A percentile compares a stretch with the other conserved stretches of the same genome.
These are phyloP conservation scores for Hydropotes inermis DNA, from an alignment of 2,113 vertebrate species.

Conservation along the genomic window DNA sequence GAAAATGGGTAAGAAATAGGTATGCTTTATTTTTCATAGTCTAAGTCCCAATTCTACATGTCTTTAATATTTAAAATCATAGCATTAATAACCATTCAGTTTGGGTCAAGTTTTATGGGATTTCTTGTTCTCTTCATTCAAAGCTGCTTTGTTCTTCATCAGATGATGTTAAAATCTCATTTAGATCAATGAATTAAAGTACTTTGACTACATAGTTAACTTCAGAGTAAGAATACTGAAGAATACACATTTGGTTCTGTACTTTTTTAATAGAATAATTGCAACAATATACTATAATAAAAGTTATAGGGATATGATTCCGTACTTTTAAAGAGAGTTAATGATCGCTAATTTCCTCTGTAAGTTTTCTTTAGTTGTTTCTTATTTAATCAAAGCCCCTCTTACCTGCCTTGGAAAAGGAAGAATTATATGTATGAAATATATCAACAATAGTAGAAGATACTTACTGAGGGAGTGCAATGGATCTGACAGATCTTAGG, in stretches of 20 bases:
- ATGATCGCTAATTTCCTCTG: not conserved
- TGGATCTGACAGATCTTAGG: not conserved
- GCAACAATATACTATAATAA: not conserved
- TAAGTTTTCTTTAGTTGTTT: not conserved
- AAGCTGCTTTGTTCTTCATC: not conserved
- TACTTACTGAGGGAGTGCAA: not conserved
- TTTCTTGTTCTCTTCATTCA: not conserved
- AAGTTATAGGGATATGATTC: not conserved
- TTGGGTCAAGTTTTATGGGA: not conserved
- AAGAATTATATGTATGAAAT: not conserved
- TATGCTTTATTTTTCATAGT: not conserved
- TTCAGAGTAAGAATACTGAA: not conserved
- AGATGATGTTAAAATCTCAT: conserved; percentile 11
- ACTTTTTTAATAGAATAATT: not conserved
- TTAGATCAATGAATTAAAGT: conserved; percentile 11
- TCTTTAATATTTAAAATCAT: not conserved
- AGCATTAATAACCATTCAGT: not conserved
- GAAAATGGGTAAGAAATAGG: not conserved
- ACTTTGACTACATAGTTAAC: not conserved
- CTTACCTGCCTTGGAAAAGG: not conserved
- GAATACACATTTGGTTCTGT: not conserved
- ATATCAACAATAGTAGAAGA: not conserved
- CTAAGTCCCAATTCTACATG: not conserved
- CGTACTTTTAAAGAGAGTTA: not conserved
- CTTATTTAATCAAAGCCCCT: not conserved